These are phyloP conservation scores for Tachysurus vachellii DNA, from an alignment of 2,113 vertebrate species.

Conservation along the genomic window DNA sequence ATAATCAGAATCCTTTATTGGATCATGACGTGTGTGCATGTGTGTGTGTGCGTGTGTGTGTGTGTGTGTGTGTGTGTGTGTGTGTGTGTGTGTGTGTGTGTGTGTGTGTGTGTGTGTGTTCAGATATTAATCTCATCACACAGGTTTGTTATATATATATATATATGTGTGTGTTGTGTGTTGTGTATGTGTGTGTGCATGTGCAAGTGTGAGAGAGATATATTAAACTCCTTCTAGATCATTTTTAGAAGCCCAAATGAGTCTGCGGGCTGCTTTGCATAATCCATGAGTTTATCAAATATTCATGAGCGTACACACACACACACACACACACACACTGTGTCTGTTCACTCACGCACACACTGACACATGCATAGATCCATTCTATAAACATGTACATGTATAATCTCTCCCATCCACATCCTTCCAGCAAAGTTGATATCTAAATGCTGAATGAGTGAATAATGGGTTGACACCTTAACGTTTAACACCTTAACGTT, in stretches of 20 bases:
- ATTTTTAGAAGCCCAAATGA: constrained; percentile 68
- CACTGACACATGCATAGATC: not conserved
- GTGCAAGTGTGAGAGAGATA: not conserved
- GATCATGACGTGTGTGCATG: not conserved
- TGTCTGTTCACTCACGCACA: not conserved
- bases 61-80: not conserved
- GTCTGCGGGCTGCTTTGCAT: constrained; percentile 70
- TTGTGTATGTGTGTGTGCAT: not conserved
- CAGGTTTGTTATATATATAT: not conserved
- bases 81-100: no score
- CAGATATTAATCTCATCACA: constrained; percentile 17
- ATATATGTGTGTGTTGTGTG: not conserved
- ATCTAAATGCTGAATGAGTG: not conserved
- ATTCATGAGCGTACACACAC: constrained; percentile 65
- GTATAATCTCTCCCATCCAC: not conserved
- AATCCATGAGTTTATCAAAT: constrained; percentile 74
- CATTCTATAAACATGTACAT: not conserved
- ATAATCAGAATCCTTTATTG: constrained; percentile 1
- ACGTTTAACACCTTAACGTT: not conserved
- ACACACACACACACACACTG: constrained; percentile 11
- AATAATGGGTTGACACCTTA: not conserved
- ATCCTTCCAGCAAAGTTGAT: no score
- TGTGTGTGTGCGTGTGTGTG: not conserved
- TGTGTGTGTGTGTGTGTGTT: no score
- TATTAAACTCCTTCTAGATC: constrained; percentile 21